These are phyloP conservation scores for Umimayanthus kanabou DNA, from an alignment of 92 coral and sea anemone species.

Conservation along the genomic window DNA sequence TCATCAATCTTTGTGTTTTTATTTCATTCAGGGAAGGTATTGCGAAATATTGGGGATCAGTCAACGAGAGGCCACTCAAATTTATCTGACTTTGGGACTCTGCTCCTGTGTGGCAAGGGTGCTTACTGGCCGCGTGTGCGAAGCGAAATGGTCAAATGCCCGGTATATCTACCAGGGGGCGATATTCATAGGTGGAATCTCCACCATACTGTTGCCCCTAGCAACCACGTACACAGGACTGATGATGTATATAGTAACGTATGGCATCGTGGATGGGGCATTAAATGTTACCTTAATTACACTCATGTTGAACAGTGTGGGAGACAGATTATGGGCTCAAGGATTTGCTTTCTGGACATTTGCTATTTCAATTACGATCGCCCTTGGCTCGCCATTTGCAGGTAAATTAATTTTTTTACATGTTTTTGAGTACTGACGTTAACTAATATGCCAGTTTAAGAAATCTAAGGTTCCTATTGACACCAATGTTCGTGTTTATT, in stretches of 20 bases:
- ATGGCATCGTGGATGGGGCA: neutral
- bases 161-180: neutral
- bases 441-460: too few species aligned
- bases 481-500: too few species aligned
- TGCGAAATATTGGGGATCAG: neutral
- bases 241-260: neutral
- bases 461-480: too few species aligned
- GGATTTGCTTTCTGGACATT: neutral
- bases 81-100: neutral
- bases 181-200: neutral
- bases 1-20: neutral
- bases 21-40: neutral
- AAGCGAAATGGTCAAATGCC: neutral
- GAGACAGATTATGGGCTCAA: neutral
- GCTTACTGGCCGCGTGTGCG: neutral
- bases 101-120: neutral
- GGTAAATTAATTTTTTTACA: neutral
- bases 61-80: neutral
- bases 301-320: neutral
- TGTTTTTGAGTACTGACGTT: too few species aligned
- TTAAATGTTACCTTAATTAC: neutral
- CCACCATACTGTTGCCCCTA: neutral
- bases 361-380: neutral
- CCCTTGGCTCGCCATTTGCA: neutral
- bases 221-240: neutral